A percentile compares a stretch with the other conserved stretches of the same genome.
phyloP scores from a whole-genome alignment of 2,888 invertebrate genomes.

The Linyphia triangularis region DNA sequence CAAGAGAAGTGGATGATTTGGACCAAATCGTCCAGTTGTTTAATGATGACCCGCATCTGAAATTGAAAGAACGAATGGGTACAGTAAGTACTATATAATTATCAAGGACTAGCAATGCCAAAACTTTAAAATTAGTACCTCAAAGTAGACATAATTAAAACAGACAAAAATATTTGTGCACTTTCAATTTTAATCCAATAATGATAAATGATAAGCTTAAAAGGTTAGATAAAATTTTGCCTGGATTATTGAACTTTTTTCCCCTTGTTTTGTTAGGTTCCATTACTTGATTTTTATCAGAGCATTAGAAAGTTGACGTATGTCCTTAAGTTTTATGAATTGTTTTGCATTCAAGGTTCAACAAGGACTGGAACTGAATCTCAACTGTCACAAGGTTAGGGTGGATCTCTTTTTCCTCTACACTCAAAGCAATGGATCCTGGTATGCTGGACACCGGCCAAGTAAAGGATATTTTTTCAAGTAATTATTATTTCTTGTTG shows the following conservation, averaged over 20 bases:
- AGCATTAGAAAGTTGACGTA: too few species aligned
- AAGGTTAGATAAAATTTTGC: background rate
- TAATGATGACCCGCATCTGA: background rate
- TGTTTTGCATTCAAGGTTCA: constrained; percentile 44
- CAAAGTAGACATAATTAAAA: too few species aligned
- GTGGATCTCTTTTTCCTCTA: constrained; percentile 67
- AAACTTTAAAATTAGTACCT: too few species aligned
- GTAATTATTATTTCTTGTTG: constrained; percentile 26
- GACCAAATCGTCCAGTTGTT: constrained; percentile 7
- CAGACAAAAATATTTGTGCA: too few species aligned
- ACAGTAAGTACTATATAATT: constrained; percentile 50
- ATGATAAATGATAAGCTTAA: background rate
- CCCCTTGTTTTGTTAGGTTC: too few species aligned
- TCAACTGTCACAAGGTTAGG: constrained; percentile 25
- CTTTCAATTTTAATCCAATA: too few species aligned
- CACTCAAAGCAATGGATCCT: constrained; percentile 34
- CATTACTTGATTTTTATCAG: too few species aligned
- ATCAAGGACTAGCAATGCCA: too few species aligned
- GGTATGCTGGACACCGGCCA: constrained; percentile 59
- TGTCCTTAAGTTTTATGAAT: too few species aligned
- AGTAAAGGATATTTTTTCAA: constrained; percentile 58
- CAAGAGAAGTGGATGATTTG: constrained; percentile 43
- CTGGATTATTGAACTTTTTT: too few species aligned
- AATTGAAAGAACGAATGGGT: constrained; percentile 34
- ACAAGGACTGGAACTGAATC: constrained; percentile 45